Base-by-base conservation (phyloP, 2,113 vertebrate species). In the Hydrolagus affinis region DNA sequence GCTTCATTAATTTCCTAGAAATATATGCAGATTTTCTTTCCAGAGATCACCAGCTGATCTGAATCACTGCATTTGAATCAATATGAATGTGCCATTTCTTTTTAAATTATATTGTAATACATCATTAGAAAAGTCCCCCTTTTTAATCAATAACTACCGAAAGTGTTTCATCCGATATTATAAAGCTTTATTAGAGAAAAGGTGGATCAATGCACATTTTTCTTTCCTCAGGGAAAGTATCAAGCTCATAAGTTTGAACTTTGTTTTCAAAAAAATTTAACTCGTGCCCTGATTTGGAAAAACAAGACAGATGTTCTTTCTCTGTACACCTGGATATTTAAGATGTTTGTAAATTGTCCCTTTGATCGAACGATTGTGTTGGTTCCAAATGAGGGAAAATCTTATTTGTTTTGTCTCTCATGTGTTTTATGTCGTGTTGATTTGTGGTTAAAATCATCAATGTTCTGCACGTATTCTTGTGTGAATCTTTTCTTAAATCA, bases 401-500 rank as follows among this genome's bases (percentile, higher is more conserved):
- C 10, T 56, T 15, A 25, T 78, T 62, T 80, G 62, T 75, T 64
- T 19, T 75, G 11, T 30, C 25, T 80, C 57, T 60, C 62, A 4
- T 80, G 3, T 12, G 11, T 6, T 11, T 60, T 30, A 60, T 78
- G 56, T 78, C 17, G 32, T 77, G 15, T 17, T 80, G 28, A 64
- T 15, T 80, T 80, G 23, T 80, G 19, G 23, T 62, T 62, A 78
- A 75, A 23, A 10, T 62, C 19, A 23, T 12, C n/a, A 14, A 44
- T 19, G 71, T 30, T 57, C 44, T 57, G 15, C 25, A 10, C 11
- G 56, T 57, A 77, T 60, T 77, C 23, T 75, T 75, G 17, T 23
- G 25, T 77, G 30, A 74, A 56, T 21, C 30, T 32, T 19, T 70
- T 87, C 87, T 85, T 94, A 91, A 94, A 86, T 86, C 87, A 78